These are phyloP conservation scores for Choreutis nemorana DNA, from an alignment of 2,888 invertebrate genomes.

Conservation along the genomic window DNA sequence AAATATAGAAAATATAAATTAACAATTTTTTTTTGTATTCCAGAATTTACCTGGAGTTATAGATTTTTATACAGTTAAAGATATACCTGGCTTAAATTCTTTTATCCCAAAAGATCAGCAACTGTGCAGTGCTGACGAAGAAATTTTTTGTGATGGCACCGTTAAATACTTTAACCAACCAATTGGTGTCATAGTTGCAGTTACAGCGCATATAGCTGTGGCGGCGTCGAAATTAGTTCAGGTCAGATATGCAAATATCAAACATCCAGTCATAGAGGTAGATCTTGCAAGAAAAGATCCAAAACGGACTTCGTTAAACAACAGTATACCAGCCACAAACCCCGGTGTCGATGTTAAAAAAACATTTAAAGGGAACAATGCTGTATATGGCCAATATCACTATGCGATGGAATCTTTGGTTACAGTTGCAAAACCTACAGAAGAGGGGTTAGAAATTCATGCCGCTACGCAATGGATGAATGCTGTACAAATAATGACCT, in stretches of 20 bases:
- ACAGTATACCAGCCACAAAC: conserved; percentile 15
- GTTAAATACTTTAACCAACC: conserved; percentile 72
- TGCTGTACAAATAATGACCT: conserved; percentile 49
- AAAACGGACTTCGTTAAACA: conserved; percentile 15
- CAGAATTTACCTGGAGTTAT: conserved; percentile 70
- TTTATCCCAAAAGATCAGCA: conserved; percentile 33
- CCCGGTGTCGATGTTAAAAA: conserved; percentile 20
- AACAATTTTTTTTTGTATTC: conserved; percentile 13
- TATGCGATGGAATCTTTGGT: conserved; percentile 72
- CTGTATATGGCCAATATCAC: conserved; percentile 67
- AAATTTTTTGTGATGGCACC: conserved; percentile 53
- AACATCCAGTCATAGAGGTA: conserved; percentile 11
- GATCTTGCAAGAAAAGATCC: conserved; percentile 19
- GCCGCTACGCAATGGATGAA: conserved; percentile 66
- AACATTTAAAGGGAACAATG: conserved; percentile 25
- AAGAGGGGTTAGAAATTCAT: conserved; percentile 70
- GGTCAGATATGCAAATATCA: conserved; percentile 36
- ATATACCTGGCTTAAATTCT: conserved; percentile 73
- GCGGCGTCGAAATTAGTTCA: conserved; percentile 52
- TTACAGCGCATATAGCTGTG: conserved; percentile 50
- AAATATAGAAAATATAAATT: background rate
- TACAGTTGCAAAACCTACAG: conserved; percentile 66
- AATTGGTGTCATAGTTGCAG: conserved; percentile 71
- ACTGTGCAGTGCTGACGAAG: conserved; percentile 21
- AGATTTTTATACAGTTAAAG: conserved; percentile 67